Base-by-base conservation (phyloP, 92 coral and sea anemone species). In the Epizoanthus scotinus region DNA sequence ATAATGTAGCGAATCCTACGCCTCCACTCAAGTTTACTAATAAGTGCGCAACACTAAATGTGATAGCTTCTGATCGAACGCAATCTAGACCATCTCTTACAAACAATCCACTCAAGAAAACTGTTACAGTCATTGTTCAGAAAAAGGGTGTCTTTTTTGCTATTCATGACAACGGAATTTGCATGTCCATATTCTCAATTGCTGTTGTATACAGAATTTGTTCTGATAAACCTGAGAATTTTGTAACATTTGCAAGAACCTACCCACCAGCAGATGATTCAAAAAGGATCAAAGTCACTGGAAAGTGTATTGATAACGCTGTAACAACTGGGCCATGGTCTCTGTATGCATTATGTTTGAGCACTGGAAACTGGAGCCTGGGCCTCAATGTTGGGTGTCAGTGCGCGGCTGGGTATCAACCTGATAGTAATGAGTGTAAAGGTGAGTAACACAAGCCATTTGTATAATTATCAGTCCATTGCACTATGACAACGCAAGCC, bases 181-280 rank as follows among this genome's bases (percentile, higher is more conserved):
- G 77, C 77, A 70, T 70, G 77, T 70, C 77, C 59, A 70, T 70
- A 12, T 70, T 70, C 52, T 70, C 77, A 20, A 58, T 70, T 53
- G 58, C 58, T 53, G 58, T 53, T 53, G 2, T 8, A 53, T 53
- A 53, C 58, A 12, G 58, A 53, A 2, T 12, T 53, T 53, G 58
- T 53, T 53, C 58, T 53, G 58, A 12, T 53, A 19, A 53, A 19
- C 58, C 17, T 12, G 58, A 53, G 58, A 53, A 53, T 53, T 53
- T 53, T 12, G 58, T 19, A 8, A 53, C 17, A 24, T 70, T 70
- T 70, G n/a, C 2, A 8, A 40, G n/a, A 54, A 40, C 20, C 21
- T 38, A 38, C 12, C 50, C 73, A 38, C 54, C 55, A 36, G 21
- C 73, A 38, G 73, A 42, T 38, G 31, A 27, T 40, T 53, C 58